Base-by-base conservation (phyloP, 2,888 invertebrate genomes). In the Choristoneura rosaceana region DNA sequence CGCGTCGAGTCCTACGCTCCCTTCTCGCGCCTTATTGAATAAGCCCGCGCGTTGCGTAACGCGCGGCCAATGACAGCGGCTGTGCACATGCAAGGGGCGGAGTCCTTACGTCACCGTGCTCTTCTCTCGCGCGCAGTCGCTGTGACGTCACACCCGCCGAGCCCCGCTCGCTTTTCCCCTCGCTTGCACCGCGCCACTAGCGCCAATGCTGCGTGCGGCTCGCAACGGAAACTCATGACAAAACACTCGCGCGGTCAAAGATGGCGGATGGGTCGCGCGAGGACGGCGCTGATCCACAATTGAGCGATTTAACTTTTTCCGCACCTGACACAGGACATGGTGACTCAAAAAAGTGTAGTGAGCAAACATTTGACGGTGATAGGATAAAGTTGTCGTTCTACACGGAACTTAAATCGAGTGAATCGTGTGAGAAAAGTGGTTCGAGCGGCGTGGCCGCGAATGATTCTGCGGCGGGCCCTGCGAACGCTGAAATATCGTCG, bases 201-300 rank as follows among this genome's bases (percentile, higher is more conserved):
- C 92, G 92, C 90, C 88, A 83, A 82, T 82, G 85, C 84, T 81
- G 82, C 79, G 78, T 67, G 89, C 81, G 91, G 91, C 85, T 81
- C 81, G 83, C 81, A 79, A 80, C 79, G 76, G 81, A 89, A 92
- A 88, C 92, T 87, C 78, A 76, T 85, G 87, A 92, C 94, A 93
- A 94, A 94, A 93, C 94, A 94, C 91, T 95, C 95, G 95, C 95
- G 95, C 95, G 95, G 95, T 95, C 95, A 96, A 96, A 96, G 96
- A 97, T 96, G 97, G 97, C 96, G 96, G 97, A 96, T 96, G 96
- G 96, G 95, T 95, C 95, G 95, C 95, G 95, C 94, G 95, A 94
- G 91, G 94, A 94, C 87, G 95, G 95, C 89, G 91, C 94, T 92
- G 95, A 94, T 90, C 90, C 89, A 89, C 93, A 93, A 91, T 92